Evolutionary conservation across 2,888 invertebrate genomes (phyloP).

Genomic region (Molanna angustata): DNA sequence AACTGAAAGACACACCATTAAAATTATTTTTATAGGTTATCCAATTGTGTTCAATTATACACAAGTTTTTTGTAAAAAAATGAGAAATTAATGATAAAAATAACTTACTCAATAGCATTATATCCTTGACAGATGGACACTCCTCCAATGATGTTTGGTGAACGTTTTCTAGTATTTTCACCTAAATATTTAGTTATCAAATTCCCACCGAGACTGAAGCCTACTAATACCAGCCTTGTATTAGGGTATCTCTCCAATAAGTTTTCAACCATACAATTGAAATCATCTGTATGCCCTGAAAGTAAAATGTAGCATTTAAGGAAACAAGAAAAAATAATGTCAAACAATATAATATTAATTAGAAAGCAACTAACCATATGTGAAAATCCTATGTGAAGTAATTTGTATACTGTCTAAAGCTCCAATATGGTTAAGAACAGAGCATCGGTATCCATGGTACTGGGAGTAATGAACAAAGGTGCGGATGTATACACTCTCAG

Average conservation of each 20-base stretch:
- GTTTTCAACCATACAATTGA: slow-evolving; percentile 76
- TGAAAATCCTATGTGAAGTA: slow-evolving; percentile 85
- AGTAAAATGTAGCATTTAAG: background rate
- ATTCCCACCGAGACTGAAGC: slow-evolving; percentile 94
- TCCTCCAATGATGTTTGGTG: slow-evolving; percentile 76
- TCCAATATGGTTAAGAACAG: slow-evolving; percentile 92
- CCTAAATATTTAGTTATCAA: slow-evolving; percentile 91
- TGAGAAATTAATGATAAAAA: no score
- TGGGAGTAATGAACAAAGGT: slow-evolving; percentile 92
- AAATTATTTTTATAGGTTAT: no score
- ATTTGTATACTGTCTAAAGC: slow-evolving; percentile 82
- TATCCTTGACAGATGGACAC: slow-evolving; percentile 95
- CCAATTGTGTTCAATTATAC: no score
- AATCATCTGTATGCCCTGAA: slow-evolving; percentile 87
- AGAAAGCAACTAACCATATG: slow-evolving; percentile 69
- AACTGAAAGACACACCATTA: no score
- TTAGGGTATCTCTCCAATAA: slow-evolving; percentile 70
- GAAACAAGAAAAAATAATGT: no score
- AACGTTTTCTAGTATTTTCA: slow-evolving; percentile 62
- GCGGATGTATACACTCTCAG: slow-evolving; percentile 90
- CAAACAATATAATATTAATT: background rate
- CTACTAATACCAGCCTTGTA: slow-evolving; percentile 78
- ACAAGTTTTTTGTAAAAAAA: no score
- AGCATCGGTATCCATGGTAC: slow-evolving; percentile 87
- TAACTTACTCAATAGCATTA: slow-evolving; percentile 81